Base-by-base conservation (phyloP, 2,113 vertebrate species). In the Erpornis zantholeuca region DNA sequence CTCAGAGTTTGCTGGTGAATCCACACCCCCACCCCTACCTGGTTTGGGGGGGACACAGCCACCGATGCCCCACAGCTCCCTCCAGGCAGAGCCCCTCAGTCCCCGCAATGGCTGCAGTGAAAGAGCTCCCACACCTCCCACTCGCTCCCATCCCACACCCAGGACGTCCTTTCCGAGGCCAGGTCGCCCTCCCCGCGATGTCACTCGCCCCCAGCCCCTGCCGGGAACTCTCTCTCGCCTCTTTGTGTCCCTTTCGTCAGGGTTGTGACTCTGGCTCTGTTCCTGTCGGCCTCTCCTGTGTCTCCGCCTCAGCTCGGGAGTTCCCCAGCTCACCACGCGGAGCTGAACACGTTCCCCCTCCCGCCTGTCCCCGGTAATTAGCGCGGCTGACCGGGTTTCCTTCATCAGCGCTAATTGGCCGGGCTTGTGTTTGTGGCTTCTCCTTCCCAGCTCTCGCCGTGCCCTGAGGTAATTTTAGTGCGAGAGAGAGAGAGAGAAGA, bases 51-150 rank as follows among this genome's bases (percentile, higher is more conserved):
- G 21, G 7, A 15, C 28, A 40, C 6, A 40, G 54, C 35, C 28
- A 2, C 44, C 12, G 13, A 4, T 7, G 3, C 10, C 15, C 15
- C 64, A 10, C 22, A 36, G 36, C 23, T 21, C 33, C 56, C 15
- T 11, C 22, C 56, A 25, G 24, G 16, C 47, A 35, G 12, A 42
- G 15, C 3, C 24, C 38, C 56, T 33, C 57, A 2, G 50, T 14
- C 6, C 21, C 52, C 11, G 0, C 29, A 18, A 3, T 0, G 23
- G 27, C 72, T 53, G n/a, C 31, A 28, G 12, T n/a, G 44, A 49
- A 21, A 38, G 24, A 13, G 1, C 36, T 11, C 52, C 4, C 8
- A 4, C 0, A 3, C 6, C 1, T 0, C 42, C 22, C 64, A 8
- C 25, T 44, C 0, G 0, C 49, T 64, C 38, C 64, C 44, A 29